Evolutionary conservation across 2,797 vertebrate species (phyloP).

Genomic region (Erithacus rubecula): DNA sequence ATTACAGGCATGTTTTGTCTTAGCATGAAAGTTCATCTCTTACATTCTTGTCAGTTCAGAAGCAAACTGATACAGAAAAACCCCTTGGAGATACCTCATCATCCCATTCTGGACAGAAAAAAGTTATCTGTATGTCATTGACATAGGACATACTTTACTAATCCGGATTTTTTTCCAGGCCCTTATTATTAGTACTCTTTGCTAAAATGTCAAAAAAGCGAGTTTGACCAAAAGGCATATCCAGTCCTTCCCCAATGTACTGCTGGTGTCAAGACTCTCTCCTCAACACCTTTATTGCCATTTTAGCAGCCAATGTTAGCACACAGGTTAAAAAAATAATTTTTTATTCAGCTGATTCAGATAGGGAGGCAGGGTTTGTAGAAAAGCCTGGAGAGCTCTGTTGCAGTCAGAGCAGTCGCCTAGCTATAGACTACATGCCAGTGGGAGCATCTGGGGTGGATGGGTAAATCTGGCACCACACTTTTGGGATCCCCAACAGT

Average conservation of each 20-base stretch:
- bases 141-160: not conserved
- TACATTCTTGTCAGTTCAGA: not conserved
- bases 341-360: constrained; percentile 2
- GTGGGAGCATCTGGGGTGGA: fast-evolving
- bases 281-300: not conserved
- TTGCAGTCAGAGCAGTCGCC: not conserved
- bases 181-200: not conserved
- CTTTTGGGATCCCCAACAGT: not conserved
- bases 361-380: not conserved
- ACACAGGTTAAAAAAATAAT: not conserved
- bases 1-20: not conserved
- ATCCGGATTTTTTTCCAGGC: not conserved
- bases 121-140: not conserved
- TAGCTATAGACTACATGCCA: not conserved
- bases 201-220: not conserved
- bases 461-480: not conserved
- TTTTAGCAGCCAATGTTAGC: not conserved
- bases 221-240: not conserved
- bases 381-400: constrained; percentile 19
- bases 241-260: not conserved
- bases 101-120: not conserved
- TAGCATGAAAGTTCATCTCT: not conserved
- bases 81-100: not conserved
- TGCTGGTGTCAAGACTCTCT: not conserved
- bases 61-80: not conserved